Conservation (phyloP, 1,140 invertebrate genomes). For the Papilio dardanus region DNA sequence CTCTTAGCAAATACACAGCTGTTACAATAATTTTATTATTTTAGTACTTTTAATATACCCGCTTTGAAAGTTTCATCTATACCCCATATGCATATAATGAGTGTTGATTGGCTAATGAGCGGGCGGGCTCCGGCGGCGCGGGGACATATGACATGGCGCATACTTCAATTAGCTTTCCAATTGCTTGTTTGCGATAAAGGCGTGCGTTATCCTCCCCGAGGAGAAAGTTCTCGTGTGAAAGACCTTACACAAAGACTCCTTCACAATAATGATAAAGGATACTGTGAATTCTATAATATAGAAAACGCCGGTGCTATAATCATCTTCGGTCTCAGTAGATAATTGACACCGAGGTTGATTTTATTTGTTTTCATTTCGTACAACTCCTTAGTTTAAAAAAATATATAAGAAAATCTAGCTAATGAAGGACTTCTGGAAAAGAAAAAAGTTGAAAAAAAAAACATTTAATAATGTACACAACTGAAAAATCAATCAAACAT, state of each 20-base stretch:
- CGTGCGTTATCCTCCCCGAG: slow-evolving; percentile 42
- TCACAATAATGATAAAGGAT: slow-evolving; percentile 24
- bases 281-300: background rate
- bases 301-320: no score
- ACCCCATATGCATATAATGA: slow-evolving; percentile 59
- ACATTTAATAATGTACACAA: no score
- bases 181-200: slow-evolving; percentile 57
- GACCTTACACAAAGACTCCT: background rate
- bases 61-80: slow-evolving; percentile 42
- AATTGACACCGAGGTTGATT: background rate
- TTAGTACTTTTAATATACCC: background rate
- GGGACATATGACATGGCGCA: slow-evolving; percentile 52
- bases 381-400: background rate
- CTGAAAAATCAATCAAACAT: no score
- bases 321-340: background rate
- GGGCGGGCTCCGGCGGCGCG: slow-evolving; percentile 47
- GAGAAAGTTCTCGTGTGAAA: slow-evolving; percentile 69
- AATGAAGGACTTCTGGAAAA: no score
- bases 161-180: slow-evolving; percentile 69
- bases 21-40: background rate
- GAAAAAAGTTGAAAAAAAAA: no score
- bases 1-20: background rate
- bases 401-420: background rate
- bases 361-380: background rate
- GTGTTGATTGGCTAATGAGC: slow-evolving; percentile 59